Conservation (phyloP, 2,113 vertebrate genomes). For the Siniperca knerii region DNA sequence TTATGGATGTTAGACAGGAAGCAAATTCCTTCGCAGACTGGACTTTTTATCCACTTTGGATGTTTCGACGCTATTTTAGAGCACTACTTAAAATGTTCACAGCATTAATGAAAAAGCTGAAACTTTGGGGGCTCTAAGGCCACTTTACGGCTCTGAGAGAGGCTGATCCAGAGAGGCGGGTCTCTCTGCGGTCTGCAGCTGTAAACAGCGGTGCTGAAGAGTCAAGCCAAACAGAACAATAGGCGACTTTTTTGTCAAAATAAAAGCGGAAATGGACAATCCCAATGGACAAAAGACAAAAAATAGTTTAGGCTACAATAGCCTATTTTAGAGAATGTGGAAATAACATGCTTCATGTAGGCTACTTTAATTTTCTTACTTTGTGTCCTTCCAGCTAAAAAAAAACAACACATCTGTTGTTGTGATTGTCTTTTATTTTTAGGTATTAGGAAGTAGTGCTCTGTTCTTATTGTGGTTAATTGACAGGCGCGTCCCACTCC, state of each 20-base stretch:
- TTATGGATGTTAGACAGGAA: not conserved
- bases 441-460: conserved; percentile 8
- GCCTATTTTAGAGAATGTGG: not conserved
- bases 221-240: not conserved
- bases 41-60: not conserved
- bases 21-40: not conserved
- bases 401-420: not conserved
- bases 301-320: too few relatives aligned
- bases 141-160: conserved; percentile 45
- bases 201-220: conserved; percentile 13
- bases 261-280: conserved; percentile 28
- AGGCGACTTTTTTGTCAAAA: conserved; percentile 19
- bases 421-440: not conserved
- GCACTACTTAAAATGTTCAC: not conserved
- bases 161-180: conserved; percentile 12
- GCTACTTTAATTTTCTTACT: not conserved
- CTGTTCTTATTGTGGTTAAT: not conserved
- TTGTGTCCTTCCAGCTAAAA: not conserved
- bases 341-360: not conserved
- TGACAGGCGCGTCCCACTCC: conserved; percentile 11
- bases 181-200: conserved; percentile 5
- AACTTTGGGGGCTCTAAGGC: not conserved
- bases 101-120: conserved; percentile 42
- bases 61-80: too few relatives aligned
- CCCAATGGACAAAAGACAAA: not conserved